phyloP scores from a whole-genome alignment of 35 echinoderm and acorn worm genomes.

The Nesometra sesokonis region DNA sequence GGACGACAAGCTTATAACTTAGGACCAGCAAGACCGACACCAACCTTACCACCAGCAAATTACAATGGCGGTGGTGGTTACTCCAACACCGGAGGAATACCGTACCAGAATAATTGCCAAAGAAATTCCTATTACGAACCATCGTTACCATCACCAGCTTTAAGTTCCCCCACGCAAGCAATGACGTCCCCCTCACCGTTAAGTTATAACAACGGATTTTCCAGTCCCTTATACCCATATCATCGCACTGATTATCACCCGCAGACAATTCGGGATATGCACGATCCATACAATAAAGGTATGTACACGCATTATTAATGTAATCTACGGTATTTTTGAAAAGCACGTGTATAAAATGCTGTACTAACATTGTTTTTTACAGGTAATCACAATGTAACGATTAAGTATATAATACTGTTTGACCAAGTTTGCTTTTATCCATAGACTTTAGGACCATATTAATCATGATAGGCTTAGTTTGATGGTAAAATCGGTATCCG shows the following conservation, averaged over 20 bases:
- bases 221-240: background rate
- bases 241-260: background rate
- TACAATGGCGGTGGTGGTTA: background rate
- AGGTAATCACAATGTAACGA: no score
- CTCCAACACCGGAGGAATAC: background rate
- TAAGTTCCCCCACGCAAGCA: background rate
- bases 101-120: background rate
- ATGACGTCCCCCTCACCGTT: background rate
- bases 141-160: background rate
- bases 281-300: background rate
- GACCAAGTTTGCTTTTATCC: no score
- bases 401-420: no score
- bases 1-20: background rate
- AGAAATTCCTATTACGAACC: background rate
- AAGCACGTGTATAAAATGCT: no score
- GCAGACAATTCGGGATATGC: background rate
- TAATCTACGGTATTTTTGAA: no score
- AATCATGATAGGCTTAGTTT: no score
- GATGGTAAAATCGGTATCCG: no score
- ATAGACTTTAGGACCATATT: no score
- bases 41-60: background rate
- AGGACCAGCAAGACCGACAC: background rate
- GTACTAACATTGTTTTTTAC: no score
- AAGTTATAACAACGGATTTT: constrained; percentile 1
- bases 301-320: background rate